Base-by-base conservation (phyloP, 2,888 invertebrate genomes). In the Macrosoma leucophasiata region DNA sequence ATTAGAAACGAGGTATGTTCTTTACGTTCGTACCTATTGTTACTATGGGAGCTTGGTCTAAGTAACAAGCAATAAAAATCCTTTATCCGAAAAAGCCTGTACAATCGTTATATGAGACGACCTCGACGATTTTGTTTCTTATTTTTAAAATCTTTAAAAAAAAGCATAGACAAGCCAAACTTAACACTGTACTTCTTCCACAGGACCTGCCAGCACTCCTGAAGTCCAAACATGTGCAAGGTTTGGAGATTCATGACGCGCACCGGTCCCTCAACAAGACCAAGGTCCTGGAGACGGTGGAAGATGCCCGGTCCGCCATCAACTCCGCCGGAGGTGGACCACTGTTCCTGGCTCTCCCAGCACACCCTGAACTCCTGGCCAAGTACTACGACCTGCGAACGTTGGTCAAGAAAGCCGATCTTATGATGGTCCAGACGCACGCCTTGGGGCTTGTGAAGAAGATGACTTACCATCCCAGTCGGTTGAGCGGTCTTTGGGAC, bases 401-500 rank as follows among this genome's bases (percentile, higher is more conserved):
- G 11, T 63, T 91, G 44, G 75, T 88, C 43, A 91, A 91, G 66
- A 86, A 88, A 44, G 87, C 87, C 22, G 90, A 91, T 53, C 66
- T 88, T 29, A 89, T 91, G 75, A 86, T 90, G 52, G 74, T 91
- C 26, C 85, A 90, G 52, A 91, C 91, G 0, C 88, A 91, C 49
- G 88, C 88, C 27, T 61, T 92, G 67, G 87, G 88, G 0, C 68
- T 85, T 19, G 88, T 88, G 48, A 85, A 86, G 55, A 89, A 89
- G 55, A 89, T 88, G 69, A 90, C 92, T 2, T 92, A 89, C 61
- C 92, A 92, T 59, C 91, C 91, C 1, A 91, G 91, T 53, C 73
- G 92, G 35, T 67, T 92, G 46, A 91, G 91, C 60, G 92, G 92
- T 0, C 63, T 91, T 27, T 91, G 91, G 85, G 92, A 92, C 52